These are phyloP conservation scores for Melitaea cinxia DNA, from an alignment of 1,140 invertebrate genomes.

Conservation along the genomic window DNA sequence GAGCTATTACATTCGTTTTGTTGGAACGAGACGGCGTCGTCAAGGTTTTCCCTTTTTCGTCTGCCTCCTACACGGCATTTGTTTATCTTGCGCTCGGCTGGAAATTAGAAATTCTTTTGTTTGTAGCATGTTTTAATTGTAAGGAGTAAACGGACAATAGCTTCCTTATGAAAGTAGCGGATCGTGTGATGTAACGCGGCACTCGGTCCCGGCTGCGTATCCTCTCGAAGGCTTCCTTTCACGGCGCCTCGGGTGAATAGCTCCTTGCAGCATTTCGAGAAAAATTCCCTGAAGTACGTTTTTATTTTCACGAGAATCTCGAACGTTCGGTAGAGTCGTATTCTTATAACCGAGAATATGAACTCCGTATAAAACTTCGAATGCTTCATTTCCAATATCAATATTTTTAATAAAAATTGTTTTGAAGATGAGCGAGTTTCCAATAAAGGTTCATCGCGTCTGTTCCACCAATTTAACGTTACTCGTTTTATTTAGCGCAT, in stretches of 20 bases:
- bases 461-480: constrained; percentile 14
- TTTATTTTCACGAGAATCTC: neutral
- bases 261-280: neutral
- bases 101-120: constrained; percentile 77
- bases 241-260: neutral
- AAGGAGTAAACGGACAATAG: constrained; percentile 62
- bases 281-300: neutral
- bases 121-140: constrained; percentile 62
- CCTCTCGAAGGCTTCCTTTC: constrained; percentile 4
- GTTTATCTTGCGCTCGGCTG: constrained; percentile 63
- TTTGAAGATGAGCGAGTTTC: neutral
- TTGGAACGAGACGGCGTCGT: constrained; percentile 43
- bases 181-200: constrained; percentile 47
- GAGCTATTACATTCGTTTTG: constrained; percentile 41
- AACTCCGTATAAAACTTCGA: neutral
- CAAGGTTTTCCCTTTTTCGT: constrained; percentile 58
- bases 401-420: neutral
- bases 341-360: neutral
- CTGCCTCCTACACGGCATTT: constrained; percentile 63
- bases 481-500: constrained; percentile 34
- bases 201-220: neutral
- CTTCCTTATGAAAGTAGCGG: constrained; percentile 48
- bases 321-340: no score
- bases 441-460: neutral
- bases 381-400: neutral